Conservation (phyloP, 2,888 invertebrate species). For the Chironomus riparius region DNA sequence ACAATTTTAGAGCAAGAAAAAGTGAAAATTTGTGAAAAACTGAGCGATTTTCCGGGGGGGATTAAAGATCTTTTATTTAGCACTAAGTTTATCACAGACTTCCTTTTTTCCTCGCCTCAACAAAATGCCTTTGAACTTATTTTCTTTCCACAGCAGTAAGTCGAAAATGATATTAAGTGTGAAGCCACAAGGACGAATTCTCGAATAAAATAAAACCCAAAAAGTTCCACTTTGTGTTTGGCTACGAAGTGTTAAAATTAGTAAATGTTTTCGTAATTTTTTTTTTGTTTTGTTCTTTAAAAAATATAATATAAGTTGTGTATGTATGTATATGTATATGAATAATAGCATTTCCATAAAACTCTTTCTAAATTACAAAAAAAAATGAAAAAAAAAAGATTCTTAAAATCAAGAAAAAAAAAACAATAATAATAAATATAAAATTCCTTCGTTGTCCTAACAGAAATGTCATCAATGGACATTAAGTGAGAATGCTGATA, state of each 20-base stretch:
- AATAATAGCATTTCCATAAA: not conserved
- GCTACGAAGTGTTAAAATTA: not conserved
- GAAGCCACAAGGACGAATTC: not conserved
- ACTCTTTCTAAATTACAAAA: not conserved
- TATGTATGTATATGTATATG: not conserved
- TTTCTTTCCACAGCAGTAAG: not conserved
- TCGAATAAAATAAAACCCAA: not conserved
- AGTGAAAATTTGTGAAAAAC: not conserved
- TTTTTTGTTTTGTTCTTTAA: too few relatives aligned
- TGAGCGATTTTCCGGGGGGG: slow-evolving; percentile 26
- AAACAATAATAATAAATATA: not conserved
- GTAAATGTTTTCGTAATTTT: not conserved
- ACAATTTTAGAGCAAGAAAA: too few relatives aligned
- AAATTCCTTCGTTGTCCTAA: not conserved
- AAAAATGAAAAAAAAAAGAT: not conserved
- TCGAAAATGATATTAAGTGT: not conserved
- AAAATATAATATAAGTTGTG: not conserved
- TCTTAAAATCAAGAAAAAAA: not conserved
- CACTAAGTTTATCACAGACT: slow-evolving; percentile 3
- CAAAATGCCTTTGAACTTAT: too few relatives aligned
- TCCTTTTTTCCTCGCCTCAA: too few relatives aligned
- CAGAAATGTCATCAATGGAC: slow-evolving; percentile 42
- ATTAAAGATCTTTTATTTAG: slow-evolving; percentile 6
- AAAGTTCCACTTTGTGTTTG: not conserved
- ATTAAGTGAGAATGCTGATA: slow-evolving; percentile 80